Percentiles rank a stretch among this genome's conserved stretches.
phyloP scores from a whole-genome alignment of 2,888 invertebrate genomes.

The Agrotis exclamationis region DNA sequence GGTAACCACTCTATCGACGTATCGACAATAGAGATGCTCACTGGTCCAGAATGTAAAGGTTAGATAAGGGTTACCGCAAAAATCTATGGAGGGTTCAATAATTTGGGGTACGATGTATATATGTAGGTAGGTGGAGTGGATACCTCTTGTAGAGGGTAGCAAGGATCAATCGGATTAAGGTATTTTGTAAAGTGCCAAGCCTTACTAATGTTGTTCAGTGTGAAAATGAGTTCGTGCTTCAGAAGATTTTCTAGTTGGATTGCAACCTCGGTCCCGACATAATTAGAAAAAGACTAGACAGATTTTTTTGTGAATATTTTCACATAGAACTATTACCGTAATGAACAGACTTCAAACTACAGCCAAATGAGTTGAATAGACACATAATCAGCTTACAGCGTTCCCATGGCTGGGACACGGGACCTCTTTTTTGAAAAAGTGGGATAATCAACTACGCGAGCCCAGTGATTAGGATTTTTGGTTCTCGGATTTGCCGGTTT shows the following conservation, averaged over 20 bases:
- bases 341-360: too few relatives aligned
- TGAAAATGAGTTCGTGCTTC: conserved; percentile 1
- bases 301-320: neutral
- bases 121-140: neutral
- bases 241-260: neutral
- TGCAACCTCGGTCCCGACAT: neutral
- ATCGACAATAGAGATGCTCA: conserved; percentile 41
- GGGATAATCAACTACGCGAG: too few relatives aligned
- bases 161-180: conserved; percentile 30
- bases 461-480: too few relatives aligned
- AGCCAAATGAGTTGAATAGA: too few relatives aligned
- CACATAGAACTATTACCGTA: too few relatives aligned
- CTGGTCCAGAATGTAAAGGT: conserved; percentile 45
- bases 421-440: too few relatives aligned
- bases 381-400: too few relatives aligned
- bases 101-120: conserved; percentile 21
- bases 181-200: conserved; percentile 17
- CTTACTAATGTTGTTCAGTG: conserved; percentile 1
- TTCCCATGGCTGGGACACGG: too few relatives aligned
- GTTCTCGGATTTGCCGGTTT: too few relatives aligned
- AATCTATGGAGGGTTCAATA: conserved; percentile 47
- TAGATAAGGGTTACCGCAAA: conserved; percentile 50
- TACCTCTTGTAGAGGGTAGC: conserved; percentile 3
- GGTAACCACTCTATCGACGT: conserved; percentile 20
- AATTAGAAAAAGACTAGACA: neutral